phyloP scores from a whole-genome alignment of 2,888 invertebrate genomes.

The Zeuzera pyrina region DNA sequence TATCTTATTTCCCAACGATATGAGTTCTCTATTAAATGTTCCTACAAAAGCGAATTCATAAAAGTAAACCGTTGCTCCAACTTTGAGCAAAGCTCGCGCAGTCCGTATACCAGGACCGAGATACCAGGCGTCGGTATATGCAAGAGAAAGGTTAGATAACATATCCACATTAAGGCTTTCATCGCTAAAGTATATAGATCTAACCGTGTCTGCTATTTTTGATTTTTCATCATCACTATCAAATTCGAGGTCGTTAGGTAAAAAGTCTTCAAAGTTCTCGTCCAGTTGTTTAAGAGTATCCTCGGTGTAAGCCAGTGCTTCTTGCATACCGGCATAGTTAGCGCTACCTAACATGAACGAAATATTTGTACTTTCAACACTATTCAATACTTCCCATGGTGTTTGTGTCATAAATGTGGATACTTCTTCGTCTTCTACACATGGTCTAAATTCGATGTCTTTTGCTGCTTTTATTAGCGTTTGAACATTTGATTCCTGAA shows the following conservation, averaged over 20 bases:
- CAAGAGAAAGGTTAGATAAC: constrained; percentile 27
- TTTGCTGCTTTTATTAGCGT: constrained; percentile 24
- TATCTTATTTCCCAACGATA: constrained; percentile 37
- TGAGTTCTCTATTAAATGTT: constrained; percentile 51
- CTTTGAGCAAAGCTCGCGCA: constrained; percentile 31
- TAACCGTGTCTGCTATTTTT: constrained; percentile 24
- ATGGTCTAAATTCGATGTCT: constrained; percentile 33
- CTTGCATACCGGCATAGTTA: constrained; percentile 37
- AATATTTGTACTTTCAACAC: constrained; percentile 19
- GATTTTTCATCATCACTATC: constrained; percentile 17
- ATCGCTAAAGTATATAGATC: constrained; percentile 36
- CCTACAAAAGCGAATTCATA: constrained; percentile 72
- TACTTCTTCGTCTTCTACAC: constrained; percentile 27
- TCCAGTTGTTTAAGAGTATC: constrained; percentile 28
- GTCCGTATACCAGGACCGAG: constrained; percentile 37
- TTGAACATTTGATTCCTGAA: constrained; percentile 19
- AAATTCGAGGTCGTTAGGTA: constrained; percentile 45
- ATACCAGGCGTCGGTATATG: constrained; percentile 42
- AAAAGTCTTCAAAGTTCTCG: constrained; percentile 21
- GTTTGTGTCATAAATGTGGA: constrained; percentile 32
- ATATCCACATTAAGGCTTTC: constrained; percentile 22
- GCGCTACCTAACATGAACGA: constrained; percentile 45
- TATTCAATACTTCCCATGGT: constrained; percentile 35
- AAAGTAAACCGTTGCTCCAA: constrained; percentile 61
- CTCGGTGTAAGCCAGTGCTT: constrained; percentile 28